Conservation (phyloP, 2,113 vertebrate genomes). For the Rattus rattus region DNA sequence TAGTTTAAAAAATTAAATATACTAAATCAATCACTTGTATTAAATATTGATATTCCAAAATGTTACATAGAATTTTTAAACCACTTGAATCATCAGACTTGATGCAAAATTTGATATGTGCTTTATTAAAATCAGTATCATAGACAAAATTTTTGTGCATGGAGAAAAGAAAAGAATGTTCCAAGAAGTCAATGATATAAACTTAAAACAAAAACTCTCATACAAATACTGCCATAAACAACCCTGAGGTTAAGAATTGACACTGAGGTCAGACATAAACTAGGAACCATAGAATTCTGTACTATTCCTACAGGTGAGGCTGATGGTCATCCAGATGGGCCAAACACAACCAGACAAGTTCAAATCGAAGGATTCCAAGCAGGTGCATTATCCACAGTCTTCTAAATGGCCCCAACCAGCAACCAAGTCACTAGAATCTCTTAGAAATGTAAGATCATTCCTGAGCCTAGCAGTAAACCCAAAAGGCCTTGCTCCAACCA, state of each 20-base stretch:
- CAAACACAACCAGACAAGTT: neutral
- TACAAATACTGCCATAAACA: neutral
- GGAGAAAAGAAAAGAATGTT: neutral
- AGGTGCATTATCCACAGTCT: neutral
- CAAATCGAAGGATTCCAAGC: neutral
- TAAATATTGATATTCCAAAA: neutral
- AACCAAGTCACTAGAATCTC: rapidly evolving
- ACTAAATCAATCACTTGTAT: neutral
- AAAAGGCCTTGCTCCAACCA: neutral
- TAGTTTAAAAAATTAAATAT: slow-evolving; percentile 30
- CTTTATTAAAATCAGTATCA: neutral
- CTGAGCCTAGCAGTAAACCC: neutral
- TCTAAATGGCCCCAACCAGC: no score
- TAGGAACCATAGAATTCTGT: neutral
- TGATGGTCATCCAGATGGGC: neutral
- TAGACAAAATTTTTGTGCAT: neutral
- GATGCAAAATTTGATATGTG: neutral
- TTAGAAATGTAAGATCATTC: neutral
- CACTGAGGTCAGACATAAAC: neutral
- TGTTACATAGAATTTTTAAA: neutral
- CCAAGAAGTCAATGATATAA: neutral
- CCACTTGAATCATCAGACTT: neutral
- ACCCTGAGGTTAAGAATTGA: neutral
- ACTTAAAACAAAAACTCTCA: neutral
- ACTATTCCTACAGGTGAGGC: neutral